phyloP scores from a whole-genome alignment of 2,888 invertebrate species.

The Agonopterix alstromeriana region DNA sequence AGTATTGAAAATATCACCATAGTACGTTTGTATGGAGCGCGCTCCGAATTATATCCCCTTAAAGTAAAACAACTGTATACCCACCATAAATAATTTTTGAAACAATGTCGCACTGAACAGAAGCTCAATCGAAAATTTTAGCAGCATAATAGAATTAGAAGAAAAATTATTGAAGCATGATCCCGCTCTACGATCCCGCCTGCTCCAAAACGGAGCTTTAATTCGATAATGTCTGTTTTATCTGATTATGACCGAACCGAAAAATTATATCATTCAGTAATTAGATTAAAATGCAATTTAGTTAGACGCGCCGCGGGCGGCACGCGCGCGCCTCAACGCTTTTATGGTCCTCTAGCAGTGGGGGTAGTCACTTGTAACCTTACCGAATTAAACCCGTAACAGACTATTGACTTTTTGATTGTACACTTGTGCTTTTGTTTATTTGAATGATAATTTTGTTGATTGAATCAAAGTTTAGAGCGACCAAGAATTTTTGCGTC shows the following conservation, averaged over 20 bases:
- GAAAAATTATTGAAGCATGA: neutral
- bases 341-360: slow-evolving; percentile 28
- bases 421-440: no score
- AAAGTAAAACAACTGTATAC: no score
- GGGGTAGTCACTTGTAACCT: slow-evolving; percentile 2
- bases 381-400: neutral
- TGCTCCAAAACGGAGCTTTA: slow-evolving; percentile 51
- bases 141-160: slow-evolving; percentile 2
- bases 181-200: slow-evolving; percentile 40
- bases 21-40: no score
- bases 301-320: slow-evolving; percentile 63
- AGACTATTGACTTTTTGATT: no score
- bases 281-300: slow-evolving; percentile 76
- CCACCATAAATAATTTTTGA: no score
- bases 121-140: slow-evolving; percentile 1
- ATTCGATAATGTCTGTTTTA: slow-evolving; percentile 68
- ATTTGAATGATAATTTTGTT: no score
- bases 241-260: slow-evolving; percentile 71
- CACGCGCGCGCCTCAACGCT: slow-evolving; percentile 42
- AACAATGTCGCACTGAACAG: no score
- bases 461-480: no score
- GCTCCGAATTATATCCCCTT: no score
- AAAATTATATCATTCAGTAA: slow-evolving; percentile 73
- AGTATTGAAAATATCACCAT: no score
- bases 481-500: no score